phyloP scores from a whole-genome alignment of 2,888 invertebrate genomes.

The Athalia circularis region DNA sequence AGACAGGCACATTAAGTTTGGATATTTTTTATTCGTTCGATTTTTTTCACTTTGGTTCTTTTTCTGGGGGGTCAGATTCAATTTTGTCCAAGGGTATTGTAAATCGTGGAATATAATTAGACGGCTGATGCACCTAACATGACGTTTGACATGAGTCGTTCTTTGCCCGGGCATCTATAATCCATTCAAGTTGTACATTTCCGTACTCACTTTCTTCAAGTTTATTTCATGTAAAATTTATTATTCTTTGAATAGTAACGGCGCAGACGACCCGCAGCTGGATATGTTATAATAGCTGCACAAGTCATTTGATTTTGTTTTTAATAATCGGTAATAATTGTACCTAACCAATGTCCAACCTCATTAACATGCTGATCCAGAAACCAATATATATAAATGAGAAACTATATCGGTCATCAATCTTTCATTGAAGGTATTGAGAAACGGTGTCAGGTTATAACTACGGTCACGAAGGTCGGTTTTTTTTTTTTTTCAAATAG shows the following conservation, averaged over 20 bases:
- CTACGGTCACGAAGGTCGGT: slow-evolving; percentile 66
- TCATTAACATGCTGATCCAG: neutral
- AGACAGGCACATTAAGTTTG: slow-evolving; percentile 68
- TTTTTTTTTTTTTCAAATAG: slow-evolving; percentile 68
- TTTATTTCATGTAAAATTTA: slow-evolving; percentile 40
- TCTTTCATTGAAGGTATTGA: neutral
- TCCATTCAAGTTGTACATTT: neutral
- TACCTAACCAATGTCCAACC: too few relatives aligned
- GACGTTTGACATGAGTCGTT: slow-evolving; percentile 62
- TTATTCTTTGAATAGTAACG: slow-evolving; percentile 17
- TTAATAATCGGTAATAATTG: neutral
- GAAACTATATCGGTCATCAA: neutral
- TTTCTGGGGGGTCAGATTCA: slow-evolving; percentile 67
- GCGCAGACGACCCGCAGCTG: slow-evolving; percentile 39
- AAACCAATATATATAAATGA: neutral
- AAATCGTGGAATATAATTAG: slow-evolving; percentile 67
- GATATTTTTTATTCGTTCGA: slow-evolving; percentile 58
- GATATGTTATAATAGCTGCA: neutral
- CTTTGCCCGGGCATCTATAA: slow-evolving; percentile 16
- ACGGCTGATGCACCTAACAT: slow-evolving; percentile 60
- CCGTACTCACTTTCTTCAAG: slow-evolving; percentile 22
- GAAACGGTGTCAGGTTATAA: slow-evolving; percentile 64
- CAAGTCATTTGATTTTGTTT: neutral
- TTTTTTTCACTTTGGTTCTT: slow-evolving; percentile 52
- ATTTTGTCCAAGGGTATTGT: slow-evolving; percentile 66